Conservation (phyloP, 1,140 invertebrate species). For the Adoxophyes honmai region DNA sequence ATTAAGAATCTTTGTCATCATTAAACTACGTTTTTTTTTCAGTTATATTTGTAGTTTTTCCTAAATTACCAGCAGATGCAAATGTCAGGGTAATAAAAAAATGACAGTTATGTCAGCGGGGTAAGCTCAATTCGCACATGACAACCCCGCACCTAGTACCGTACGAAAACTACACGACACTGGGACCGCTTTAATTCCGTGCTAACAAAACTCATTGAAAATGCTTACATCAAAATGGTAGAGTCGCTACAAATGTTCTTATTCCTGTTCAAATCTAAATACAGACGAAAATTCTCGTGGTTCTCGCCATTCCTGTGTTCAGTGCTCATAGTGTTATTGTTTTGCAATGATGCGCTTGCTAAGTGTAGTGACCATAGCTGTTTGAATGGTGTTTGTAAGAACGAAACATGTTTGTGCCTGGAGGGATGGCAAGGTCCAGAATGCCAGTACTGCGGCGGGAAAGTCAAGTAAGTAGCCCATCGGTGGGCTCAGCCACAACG, state of each 20-base stretch:
- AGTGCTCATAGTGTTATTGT: constrained; percentile 75
- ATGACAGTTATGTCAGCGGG: constrained; percentile 5
- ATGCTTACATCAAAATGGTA: constrained; percentile 83
- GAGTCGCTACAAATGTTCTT: constrained; percentile 89
- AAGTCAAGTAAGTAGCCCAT: constrained; percentile 87
- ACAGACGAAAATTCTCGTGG: constrained; percentile 83
- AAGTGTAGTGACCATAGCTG: constrained; percentile 76
- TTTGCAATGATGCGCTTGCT: constrained; percentile 71
- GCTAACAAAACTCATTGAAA: constrained; percentile 73
- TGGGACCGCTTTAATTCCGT: constrained; percentile 60
- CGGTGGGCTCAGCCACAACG: constrained; percentile 18
- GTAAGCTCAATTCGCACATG: constrained; percentile 26
- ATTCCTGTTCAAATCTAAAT: constrained; percentile 90
- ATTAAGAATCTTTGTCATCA: too few species aligned
- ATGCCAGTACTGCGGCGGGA: constrained; percentile 94
- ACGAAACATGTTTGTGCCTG: constrained; percentile 91
- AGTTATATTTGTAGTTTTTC: too few species aligned
- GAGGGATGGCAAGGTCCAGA: constrained; percentile 93
- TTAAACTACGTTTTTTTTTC: too few species aligned
- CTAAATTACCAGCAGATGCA: too few species aligned
- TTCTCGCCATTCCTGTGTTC: constrained; percentile 75
- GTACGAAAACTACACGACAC: constrained; percentile 69
- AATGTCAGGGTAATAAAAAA: neutral
- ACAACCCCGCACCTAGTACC: constrained; percentile 64
- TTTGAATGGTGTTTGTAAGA: constrained; percentile 81